A percentile compares a stretch with the other conserved stretches of the same genome.
Evolutionary conservation across 2,797 vertebrate species (phyloP).

Genomic region (Epinephelus malabaricus): DNA sequence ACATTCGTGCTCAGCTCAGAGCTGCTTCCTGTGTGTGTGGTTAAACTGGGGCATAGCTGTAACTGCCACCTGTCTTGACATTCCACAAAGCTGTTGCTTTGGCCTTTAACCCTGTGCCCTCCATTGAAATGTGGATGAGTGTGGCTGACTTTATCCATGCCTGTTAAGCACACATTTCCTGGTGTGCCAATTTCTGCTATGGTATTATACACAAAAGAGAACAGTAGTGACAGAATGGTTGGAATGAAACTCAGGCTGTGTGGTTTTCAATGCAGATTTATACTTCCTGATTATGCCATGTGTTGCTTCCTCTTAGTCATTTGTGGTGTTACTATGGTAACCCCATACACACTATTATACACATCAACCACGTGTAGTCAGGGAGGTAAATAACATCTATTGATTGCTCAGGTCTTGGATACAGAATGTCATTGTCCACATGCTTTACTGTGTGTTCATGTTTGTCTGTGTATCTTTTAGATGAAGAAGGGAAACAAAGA

Average conservation of each 20-base stretch:
- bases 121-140: neutral
- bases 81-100: conserved; percentile 43
- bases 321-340: conserved; percentile 60
- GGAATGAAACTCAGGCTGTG: conserved; percentile 2
- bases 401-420: conserved; percentile 25
- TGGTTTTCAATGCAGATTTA: conserved; percentile 21
- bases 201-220: neutral
- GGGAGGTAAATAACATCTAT: conserved; percentile 28
- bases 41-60: conserved; percentile 45
- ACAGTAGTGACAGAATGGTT: neutral
- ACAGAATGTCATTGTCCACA: conserved; percentile 18
- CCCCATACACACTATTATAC: conserved; percentile 27
- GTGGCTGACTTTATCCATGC: conserved; percentile 16
- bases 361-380: conserved; percentile 27
- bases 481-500: conserved; percentile 92
- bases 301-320: conserved; percentile 24
- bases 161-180: conserved; percentile 12
- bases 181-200: neutral
- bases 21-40: conserved; percentile 72
- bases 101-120: conserved; percentile 7
- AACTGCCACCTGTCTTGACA: conserved; percentile 55
- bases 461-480: conserved; percentile 74
- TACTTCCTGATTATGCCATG: conserved; percentile 59
- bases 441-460: conserved; percentile 15
- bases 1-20: conserved; percentile 19